Percentiles rank a stretch among this genome's conserved stretches.
Evolutionary conservation across 2,888 invertebrate species (phyloP).

Genomic region (Meganola albula): DNA sequence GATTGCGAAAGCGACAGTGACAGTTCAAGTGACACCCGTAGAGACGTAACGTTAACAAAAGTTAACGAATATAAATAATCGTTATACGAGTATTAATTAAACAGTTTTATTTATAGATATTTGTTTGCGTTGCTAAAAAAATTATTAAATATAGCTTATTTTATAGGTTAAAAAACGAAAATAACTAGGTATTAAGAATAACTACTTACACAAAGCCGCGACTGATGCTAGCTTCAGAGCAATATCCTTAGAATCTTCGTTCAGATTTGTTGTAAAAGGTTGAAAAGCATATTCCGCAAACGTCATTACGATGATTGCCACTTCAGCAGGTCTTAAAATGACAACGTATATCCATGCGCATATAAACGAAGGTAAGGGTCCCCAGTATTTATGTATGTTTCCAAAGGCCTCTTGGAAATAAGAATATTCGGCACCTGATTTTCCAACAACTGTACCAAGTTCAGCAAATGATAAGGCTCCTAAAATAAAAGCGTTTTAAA

Average conservation of each 20-base stretch:
- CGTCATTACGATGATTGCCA: constrained; percentile 85
- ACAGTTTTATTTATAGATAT: too few species aligned
- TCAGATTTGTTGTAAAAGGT: constrained; percentile 73
- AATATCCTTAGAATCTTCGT: constrained; percentile 56
- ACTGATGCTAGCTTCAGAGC: constrained; percentile 81
- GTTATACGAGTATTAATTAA: too few species aligned
- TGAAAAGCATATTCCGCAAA: constrained; percentile 86
- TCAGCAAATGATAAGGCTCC: constrained; percentile 90
- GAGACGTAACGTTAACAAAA: too few species aligned
- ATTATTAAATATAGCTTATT: too few species aligned
- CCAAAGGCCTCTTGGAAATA: constrained; percentile 86
- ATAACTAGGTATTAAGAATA: too few species aligned
- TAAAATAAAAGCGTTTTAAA: constrained; percentile 43
- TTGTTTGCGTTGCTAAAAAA: too few species aligned
- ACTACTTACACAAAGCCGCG: constrained; percentile 80
- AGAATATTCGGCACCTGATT: constrained; percentile 89
- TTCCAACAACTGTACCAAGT: constrained; percentile 85
- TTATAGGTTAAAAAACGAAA: too few species aligned
- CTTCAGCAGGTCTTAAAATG: constrained; percentile 86
- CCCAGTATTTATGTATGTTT: constrained; percentile 82
- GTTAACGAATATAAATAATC: too few species aligned
- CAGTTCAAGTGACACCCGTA: too few species aligned
- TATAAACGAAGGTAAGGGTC: constrained; percentile 84
- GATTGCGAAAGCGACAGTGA: too few species aligned
- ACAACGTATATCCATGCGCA: constrained; percentile 88